These are phyloP conservation scores for Brenthis daphne DNA, from an alignment of 2,888 invertebrate genomes.

Conservation along the genomic window DNA sequence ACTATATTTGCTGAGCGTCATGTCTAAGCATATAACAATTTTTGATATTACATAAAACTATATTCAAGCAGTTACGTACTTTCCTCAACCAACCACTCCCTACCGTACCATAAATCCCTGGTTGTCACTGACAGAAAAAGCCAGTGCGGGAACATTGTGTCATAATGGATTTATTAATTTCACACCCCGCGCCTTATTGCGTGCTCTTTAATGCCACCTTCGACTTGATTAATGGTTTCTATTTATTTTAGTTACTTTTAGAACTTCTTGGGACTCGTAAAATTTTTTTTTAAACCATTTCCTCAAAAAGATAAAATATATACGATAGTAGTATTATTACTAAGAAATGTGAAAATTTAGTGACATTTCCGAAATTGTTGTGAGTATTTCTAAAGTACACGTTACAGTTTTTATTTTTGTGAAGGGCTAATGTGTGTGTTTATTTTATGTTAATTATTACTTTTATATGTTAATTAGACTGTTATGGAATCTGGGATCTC, in stretches of 20 bases:
- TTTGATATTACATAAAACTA: not conserved
- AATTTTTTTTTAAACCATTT: not conserved
- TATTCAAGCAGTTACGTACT: conserved; percentile 34
- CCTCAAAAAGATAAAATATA: not conserved
- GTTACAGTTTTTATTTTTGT: too few species aligned
- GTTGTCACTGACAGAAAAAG: conserved; percentile 72
- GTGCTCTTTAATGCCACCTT: conserved; percentile 41
- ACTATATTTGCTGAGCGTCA: too few species aligned
- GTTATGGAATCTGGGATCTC: too few species aligned
- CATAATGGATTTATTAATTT: conserved; percentile 77
- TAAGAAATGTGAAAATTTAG: too few species aligned
- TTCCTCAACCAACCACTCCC: conserved; percentile 43
- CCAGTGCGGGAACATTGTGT: conserved; percentile 62
- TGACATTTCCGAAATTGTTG: too few species aligned
- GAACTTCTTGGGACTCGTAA: conserved; percentile 19
- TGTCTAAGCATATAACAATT: not conserved
- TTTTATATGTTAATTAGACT: too few species aligned
- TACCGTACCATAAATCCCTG: conserved; percentile 61
- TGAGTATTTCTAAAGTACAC: too few species aligned
- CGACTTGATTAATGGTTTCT: conserved; percentile 43
- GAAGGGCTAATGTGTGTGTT: too few species aligned
- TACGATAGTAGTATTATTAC: too few species aligned
- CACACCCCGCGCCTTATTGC: conserved; percentile 50
- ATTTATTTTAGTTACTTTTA: conserved; percentile 32
- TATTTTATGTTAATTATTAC: too few species aligned